These are phyloP conservation scores for Cabera pusaria DNA, from an alignment of 2,888 invertebrate species.

Conservation along the genomic window DNA sequence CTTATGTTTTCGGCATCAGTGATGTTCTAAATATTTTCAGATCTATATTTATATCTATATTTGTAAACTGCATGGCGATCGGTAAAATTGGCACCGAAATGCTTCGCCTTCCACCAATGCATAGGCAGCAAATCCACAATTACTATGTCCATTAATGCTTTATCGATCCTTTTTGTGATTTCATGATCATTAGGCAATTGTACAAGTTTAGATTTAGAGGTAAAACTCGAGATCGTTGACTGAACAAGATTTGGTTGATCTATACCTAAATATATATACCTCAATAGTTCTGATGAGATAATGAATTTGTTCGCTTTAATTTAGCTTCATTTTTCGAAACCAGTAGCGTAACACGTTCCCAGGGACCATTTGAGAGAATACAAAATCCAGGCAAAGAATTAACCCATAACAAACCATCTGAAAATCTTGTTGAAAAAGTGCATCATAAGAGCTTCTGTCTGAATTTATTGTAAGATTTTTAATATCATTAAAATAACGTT, in stretches of 20 bases:
- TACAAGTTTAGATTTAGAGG: background rate
- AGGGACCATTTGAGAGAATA: too few relatives aligned
- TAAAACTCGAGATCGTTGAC: background rate
- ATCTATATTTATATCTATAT: background rate
- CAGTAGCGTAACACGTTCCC: too few relatives aligned
- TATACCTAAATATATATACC: background rate
- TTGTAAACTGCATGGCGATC: background rate
- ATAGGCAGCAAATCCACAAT: background rate
- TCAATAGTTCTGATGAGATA: background rate
- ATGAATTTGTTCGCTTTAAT: background rate
- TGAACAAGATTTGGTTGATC: background rate
- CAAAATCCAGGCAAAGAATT: too few relatives aligned
- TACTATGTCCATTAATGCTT: background rate
- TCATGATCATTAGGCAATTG: background rate
- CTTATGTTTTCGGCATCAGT: background rate
- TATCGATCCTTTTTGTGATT: background rate
- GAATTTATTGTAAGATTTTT: too few relatives aligned
- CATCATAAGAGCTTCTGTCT: too few relatives aligned
- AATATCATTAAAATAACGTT: too few relatives aligned
- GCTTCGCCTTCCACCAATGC: background rate
- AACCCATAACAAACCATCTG: too few relatives aligned
- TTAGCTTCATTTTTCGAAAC: background rate
- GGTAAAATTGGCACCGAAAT: background rate
- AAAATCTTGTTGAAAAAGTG: too few relatives aligned
- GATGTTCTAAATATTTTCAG: background rate